phyloP scores from a whole-genome alignment of 2,888 invertebrate genomes.

The Cyaniris semiargus region DNA sequence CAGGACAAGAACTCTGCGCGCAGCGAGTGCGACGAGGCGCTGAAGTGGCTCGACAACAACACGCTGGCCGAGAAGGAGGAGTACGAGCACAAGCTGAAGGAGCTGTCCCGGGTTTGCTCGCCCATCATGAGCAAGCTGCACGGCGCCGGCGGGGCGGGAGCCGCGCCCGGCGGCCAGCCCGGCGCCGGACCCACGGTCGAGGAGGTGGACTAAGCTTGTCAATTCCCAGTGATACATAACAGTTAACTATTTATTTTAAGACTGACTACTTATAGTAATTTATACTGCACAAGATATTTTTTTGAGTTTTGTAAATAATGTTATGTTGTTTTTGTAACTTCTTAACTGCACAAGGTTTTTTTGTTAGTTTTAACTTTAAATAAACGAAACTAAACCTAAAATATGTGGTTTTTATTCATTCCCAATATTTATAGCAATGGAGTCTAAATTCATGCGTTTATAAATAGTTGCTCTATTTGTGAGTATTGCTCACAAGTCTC shows the following conservation, averaged over 20 bases:
- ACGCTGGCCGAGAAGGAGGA: conserved; percentile 83
- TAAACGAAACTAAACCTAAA: neutral
- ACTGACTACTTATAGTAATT: conserved; percentile 44
- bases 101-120: conserved; percentile 79
- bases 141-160: conserved; percentile 48
- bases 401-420: neutral
- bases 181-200: conserved; percentile 58
- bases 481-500: neutral
- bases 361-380: neutral
- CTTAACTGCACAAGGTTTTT: conserved; percentile 15
- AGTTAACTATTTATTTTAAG: conserved; percentile 40
- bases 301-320: conserved; percentile 32
- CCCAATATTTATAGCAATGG: neutral
- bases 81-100: conserved; percentile 81
- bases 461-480: conserved; percentile 2
- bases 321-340: neutral
- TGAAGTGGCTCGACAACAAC: conserved; percentile 87
- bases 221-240: conserved; percentile 33
- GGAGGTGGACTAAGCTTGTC: conserved; percentile 55
- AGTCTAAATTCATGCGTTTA: neutral
- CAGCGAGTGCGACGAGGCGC: conserved; percentile 79
- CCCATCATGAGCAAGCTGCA: conserved; percentile 81
- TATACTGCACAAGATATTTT: conserved; percentile 39
- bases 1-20: conserved; percentile 80
- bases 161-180: conserved; percentile 41